phyloP scores from a whole-genome alignment of 23 tunicate genomes.

The Halocynthia aurantium region DNA sequence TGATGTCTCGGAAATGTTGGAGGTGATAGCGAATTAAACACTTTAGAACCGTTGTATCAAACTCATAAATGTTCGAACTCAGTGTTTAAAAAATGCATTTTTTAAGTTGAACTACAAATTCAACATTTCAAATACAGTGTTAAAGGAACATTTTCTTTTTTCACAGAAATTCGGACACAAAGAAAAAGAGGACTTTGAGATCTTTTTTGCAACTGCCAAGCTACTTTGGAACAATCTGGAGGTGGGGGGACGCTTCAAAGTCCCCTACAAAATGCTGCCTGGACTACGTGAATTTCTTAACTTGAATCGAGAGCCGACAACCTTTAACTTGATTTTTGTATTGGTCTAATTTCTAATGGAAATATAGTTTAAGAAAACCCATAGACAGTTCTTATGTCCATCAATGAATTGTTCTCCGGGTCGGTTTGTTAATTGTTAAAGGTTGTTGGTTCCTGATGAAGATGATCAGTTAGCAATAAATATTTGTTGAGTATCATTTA shows the following conservation, averaged over 20 bases:
- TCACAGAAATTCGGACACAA: neutral
- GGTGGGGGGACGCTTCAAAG: constrained; percentile 13
- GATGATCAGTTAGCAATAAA: too few relatives aligned
- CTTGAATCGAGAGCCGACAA: neutral
- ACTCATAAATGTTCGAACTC: neutral
- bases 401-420: too few relatives aligned
- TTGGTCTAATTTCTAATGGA: too few relatives aligned
- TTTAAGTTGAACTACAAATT: too few relatives aligned
- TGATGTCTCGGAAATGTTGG: neutral
- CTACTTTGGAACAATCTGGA: neutral
- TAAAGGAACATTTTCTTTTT: neutral
- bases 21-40: neutral
- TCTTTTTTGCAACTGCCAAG: neutral
- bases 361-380: too few relatives aligned
- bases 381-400: too few relatives aligned
- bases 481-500: neutral
- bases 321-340: neutral
- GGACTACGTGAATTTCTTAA: too few relatives aligned
- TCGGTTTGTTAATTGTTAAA: too few relatives aligned
- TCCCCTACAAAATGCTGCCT: neutral
- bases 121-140: neutral
- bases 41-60: neutral
- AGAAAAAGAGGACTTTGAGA: neutral
- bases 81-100: too few relatives aligned
- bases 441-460: too few relatives aligned